Base-by-base conservation (phyloP, 1,140 invertebrate species). In the Drosophila prosaltans region DNA sequence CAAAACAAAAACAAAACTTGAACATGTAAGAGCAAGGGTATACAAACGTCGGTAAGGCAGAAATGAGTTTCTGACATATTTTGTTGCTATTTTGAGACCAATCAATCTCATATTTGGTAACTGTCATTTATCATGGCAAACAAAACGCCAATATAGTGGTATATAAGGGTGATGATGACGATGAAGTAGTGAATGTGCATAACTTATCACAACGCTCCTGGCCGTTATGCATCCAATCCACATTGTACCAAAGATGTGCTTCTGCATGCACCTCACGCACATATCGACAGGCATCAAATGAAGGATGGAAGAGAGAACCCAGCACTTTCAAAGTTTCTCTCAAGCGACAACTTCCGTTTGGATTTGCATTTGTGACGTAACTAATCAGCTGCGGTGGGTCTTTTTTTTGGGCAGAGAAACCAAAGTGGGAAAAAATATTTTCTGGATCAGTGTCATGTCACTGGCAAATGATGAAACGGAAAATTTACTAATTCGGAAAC, bases 81-180 rank as follows among this genome's bases (percentile, higher is more conserved):
- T 54, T 54, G 51, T 11, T 40, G 39, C 39, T 40, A 40, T n/a
- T 67, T 55, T 43, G 60, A 55, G 59, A 43, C 65, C 74, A 70
- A 77, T 76, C 73, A 77, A 77, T 69, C 74, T 76, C 59, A 32
- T 60, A 76, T 77, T 76, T 76, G 59, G 66, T 60, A 74, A 73
- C 57, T 73, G 62, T 64, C 58, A 73, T 72, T 73, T 59, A 71
- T 55, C 62, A 59, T 28, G 59, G 36, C 65, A 61, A 69, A 64
- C 59, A 59, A 41, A 66, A 60, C 28, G 55, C 32, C 32, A 40
- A 51, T 51, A 51, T 51, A 51, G 9, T 51, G 45, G 45, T 43
- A 3, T 26, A 51, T 51, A 6, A 51, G 45, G 45, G 16, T 48
- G 45, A 48, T 48, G 16, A 51, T 26, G 45, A 26, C 24, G 21